Percentiles rank a stretch among this genome's conserved stretches.
Conservation (phyloP, 2,797 vertebrate genomes). For the Aplochiton taeniatus region DNA sequence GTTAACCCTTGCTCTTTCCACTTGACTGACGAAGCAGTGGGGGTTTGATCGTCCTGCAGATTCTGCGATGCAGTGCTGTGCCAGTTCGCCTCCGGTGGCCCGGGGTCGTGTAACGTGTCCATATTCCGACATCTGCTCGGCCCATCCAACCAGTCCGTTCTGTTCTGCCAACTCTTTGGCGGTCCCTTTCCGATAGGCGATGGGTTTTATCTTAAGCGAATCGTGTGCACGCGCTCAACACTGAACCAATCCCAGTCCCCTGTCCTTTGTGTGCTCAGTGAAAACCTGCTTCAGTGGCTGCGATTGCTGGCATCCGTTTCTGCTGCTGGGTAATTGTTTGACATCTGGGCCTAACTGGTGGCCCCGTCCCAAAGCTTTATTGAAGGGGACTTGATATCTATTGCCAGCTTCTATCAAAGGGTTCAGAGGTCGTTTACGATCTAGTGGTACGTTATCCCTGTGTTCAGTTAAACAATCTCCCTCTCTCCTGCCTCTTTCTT, state of each 20-base stretch:
- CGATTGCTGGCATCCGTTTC: constrained; percentile 11
- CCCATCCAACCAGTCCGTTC: background rate
- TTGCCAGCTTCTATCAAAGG: constrained; percentile 1
- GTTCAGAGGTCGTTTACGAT: background rate
- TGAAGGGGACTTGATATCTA: background rate
- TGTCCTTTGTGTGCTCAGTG: constrained; percentile 37
- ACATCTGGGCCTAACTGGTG: constrained; percentile 5
- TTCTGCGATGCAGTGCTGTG: too few relatives aligned
- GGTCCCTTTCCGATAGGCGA: too few relatives aligned
- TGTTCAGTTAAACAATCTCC: too few relatives aligned
- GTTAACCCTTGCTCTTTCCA: too few relatives aligned
- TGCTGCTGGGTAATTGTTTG: constrained; percentile 11
- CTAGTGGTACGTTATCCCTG: background rate
- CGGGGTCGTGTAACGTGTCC: background rate
- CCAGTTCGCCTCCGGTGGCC: too few relatives aligned
- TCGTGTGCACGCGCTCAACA: background rate
- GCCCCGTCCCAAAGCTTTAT: constrained; percentile 7
- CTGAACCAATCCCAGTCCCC: background rate
- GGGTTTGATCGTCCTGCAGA: too few relatives aligned
- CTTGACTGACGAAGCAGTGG: too few relatives aligned
- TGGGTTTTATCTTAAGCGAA: background rate
- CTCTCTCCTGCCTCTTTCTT: background rate
- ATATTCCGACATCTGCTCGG: constrained; percentile 15
- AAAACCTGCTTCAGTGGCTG: constrained; percentile 1
- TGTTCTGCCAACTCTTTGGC: too few relatives aligned